Evolutionary conservation across 2,888 invertebrate genomes (phyloP).

Genomic region (Dasypolia templi): DNA sequence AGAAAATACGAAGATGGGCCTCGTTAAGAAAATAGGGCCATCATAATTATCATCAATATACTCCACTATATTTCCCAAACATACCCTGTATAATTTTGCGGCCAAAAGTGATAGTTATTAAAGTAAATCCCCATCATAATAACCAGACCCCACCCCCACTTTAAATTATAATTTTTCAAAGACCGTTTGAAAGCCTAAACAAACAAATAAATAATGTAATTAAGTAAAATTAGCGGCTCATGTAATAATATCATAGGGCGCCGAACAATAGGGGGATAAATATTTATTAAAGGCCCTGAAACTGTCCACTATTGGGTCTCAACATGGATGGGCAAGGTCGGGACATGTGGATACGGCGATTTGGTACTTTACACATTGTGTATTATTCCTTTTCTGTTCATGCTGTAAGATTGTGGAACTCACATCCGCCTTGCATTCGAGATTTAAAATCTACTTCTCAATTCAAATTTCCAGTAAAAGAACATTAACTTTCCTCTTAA

Average conservation of each 20-base stretch:
- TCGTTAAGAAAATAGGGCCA: no score
- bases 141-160: slow-evolving; percentile 37
- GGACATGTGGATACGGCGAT: slow-evolving; percentile 70
- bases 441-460: no score
- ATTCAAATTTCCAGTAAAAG: no score
- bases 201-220: slow-evolving; percentile 87
- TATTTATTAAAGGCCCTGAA: slow-evolving; percentile 87
- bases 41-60: no score
- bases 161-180: slow-evolving; percentile 64
- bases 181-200: slow-evolving; percentile 74
- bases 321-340: slow-evolving; percentile 60
- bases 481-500: no score
- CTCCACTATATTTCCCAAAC: no score
- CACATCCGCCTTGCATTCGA: no score
- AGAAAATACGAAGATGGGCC: no score
- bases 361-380: not conserved
- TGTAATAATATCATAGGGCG: slow-evolving; percentile 75
- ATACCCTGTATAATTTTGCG: slow-evolving; percentile 18
- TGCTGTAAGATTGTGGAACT: no score
- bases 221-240: slow-evolving; percentile 76
- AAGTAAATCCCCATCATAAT: slow-evolving; percentile 42
- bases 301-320: slow-evolving; percentile 87
- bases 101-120: slow-evolving; percentile 15
- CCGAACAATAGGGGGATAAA: slow-evolving; percentile 88
- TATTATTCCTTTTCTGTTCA: no score